These are phyloP conservation scores for Picus viridis DNA, from an alignment of 2,797 vertebrate genomes.

Conservation along the genomic window DNA sequence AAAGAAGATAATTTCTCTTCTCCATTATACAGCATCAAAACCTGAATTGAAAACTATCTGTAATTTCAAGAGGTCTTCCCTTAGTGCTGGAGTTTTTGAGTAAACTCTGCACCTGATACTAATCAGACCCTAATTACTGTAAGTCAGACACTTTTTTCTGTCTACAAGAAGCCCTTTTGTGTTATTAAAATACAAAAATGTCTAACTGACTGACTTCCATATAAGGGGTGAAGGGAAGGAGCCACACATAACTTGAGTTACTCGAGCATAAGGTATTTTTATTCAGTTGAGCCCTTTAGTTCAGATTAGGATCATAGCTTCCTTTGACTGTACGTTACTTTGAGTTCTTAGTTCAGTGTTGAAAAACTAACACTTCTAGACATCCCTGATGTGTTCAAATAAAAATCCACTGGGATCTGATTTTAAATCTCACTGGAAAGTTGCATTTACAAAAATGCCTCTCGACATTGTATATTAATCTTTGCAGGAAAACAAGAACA, in stretches of 20 bases:
- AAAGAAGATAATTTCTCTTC: constrained; percentile 22
- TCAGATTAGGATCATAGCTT: constrained; percentile 76
- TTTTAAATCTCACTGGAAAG: constrained; percentile 50
- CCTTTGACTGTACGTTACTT: constrained; percentile 57
- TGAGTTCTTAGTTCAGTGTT: constrained; percentile 47
- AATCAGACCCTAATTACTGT: constrained; percentile 8
- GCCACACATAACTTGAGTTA: constrained; percentile 54
- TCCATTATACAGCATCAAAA: constrained; percentile 7
- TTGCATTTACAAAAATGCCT: constrained; percentile 26
- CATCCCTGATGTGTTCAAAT: constrained; percentile 49
- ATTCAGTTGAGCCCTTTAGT: constrained; percentile 70
- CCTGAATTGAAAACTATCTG: neutral
- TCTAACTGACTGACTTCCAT: constrained; percentile 32
- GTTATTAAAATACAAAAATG: constrained; percentile 47
- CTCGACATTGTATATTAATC: neutral
- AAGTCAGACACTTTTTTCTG: constrained; percentile 15
- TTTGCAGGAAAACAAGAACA: constrained; percentile 17
- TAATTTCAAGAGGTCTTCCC: neutral
- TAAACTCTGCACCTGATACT: neutral
- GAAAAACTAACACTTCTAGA: constrained; percentile 63
- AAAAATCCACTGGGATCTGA: constrained; percentile 51
- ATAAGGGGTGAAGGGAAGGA: constrained; percentile 23
- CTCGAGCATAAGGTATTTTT: constrained; percentile 74
- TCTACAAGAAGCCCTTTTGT: constrained; percentile 14
- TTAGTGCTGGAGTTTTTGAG: neutral